A percentile compares a stretch with the other conserved stretches of the same genome.
Conservation (phyloP, 2,113 vertebrate genomes). For the Mungos mungo region DNA sequence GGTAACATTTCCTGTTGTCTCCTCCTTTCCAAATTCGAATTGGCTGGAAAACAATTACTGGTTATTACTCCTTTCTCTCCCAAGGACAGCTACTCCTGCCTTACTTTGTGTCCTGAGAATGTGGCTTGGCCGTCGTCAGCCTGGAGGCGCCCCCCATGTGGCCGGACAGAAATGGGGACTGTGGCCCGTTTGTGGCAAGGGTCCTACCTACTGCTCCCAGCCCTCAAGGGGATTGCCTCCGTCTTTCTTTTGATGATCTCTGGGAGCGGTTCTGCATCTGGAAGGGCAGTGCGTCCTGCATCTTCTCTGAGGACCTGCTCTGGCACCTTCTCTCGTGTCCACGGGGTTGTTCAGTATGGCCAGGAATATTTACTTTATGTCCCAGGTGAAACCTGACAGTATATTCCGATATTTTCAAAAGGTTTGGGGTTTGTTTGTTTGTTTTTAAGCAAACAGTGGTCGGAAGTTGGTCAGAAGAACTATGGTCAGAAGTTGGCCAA, state of each 20-base stretch:
- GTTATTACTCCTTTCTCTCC: neutral
- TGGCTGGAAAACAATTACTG: neutral
- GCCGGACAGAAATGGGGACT: too few relatives aligned
- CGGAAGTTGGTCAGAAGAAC: too few relatives aligned
- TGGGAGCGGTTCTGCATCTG: neutral
- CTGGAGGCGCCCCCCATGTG: neutral
- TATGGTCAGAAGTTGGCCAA: neutral
- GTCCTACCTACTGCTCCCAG: neutral
- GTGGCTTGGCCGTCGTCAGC: neutral
- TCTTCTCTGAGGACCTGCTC: neutral
- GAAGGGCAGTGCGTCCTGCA: neutral
- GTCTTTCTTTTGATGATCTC: neutral
- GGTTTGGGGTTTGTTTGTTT: neutral
- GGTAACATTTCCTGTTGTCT: neutral
- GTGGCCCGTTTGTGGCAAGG: neutral
- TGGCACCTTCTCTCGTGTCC: neutral
- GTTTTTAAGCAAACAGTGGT: neutral
- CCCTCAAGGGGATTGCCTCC: neutral
- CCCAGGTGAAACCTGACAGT: neutral
- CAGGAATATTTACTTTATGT: neutral
- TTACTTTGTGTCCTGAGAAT: neutral
- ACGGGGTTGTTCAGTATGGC: neutral
- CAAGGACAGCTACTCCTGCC: neutral
- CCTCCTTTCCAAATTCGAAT: neutral
- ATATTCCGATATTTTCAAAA: neutral